phyloP scores from a whole-genome alignment of 2,797 vertebrate species.

The Myotis myotis region DNA sequence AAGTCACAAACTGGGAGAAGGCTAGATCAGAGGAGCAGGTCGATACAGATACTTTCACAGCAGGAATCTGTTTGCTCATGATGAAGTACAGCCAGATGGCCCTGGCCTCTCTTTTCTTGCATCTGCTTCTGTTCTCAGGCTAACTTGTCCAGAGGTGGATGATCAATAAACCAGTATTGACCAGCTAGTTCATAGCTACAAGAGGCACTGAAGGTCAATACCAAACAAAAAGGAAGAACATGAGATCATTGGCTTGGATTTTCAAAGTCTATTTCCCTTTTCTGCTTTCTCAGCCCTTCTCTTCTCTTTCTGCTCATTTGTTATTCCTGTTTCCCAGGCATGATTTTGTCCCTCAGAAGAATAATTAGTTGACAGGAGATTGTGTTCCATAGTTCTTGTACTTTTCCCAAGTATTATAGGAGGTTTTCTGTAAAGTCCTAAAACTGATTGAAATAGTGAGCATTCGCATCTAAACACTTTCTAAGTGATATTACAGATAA shows the following conservation, averaged over 20 bases:
- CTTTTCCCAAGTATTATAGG: slow-evolving; percentile 82
- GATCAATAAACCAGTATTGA: not conserved
- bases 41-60: not conserved
- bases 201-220: not conserved
- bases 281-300: slow-evolving; percentile 45
- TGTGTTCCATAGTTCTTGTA: slow-evolving; percentile 60
- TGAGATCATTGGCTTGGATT: not conserved
- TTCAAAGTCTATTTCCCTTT: slow-evolving; percentile 55
- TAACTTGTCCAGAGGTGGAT: not conserved
- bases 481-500: not conserved
- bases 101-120: not conserved
- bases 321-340: slow-evolving; percentile 79
- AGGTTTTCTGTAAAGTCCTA: rapidly evolving
- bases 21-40: not conserved
- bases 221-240: not conserved
- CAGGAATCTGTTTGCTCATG: not conserved
- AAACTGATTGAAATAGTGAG: slow-evolving; percentile 47
- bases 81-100: too few species aligned
- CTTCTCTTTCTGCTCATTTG: slow-evolving; percentile 83
- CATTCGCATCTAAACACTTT: not conserved
- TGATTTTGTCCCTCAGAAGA: slow-evolving; percentile 62
- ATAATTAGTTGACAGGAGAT: not conserved
- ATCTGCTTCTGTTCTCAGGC: not conserved
- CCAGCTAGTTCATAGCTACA: not conserved
- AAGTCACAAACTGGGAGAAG: not conserved